These are phyloP conservation scores for Drosophila algonquin DNA, from an alignment of 2,888 invertebrate species.

Conservation along the genomic window DNA sequence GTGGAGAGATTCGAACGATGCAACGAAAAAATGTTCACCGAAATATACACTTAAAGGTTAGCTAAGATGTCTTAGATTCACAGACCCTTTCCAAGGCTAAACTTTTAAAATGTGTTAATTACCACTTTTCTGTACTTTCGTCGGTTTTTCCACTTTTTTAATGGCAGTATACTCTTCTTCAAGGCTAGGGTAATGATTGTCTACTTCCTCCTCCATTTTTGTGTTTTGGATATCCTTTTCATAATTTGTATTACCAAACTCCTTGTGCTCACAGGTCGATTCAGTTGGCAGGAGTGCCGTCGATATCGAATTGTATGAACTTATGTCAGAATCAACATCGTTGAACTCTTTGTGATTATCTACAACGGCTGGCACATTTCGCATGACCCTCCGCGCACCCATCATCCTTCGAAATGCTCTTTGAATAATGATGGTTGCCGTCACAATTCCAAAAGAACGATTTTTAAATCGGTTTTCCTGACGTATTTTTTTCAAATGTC, in stretches of 20 bases:
- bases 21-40: too few relatives aligned
- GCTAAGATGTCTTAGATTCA: too few relatives aligned
- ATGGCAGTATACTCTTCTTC: constrained; percentile 32
- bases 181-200: constrained; percentile 58
- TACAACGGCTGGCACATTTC: constrained; percentile 34
- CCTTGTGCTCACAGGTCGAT: constrained; percentile 53
- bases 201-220: constrained; percentile 60
- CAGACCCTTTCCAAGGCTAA: background rate
- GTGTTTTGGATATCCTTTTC: constrained; percentile 64
- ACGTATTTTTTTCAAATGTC: constrained; percentile 51
- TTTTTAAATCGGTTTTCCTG: constrained; percentile 16
- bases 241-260: constrained; percentile 45
- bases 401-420: constrained; percentile 85
- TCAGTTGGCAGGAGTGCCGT: constrained; percentile 77
- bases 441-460: constrained; percentile 37
- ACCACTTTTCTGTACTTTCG: constrained; percentile 25
- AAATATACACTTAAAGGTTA: too few relatives aligned
- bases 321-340: constrained; percentile 75
- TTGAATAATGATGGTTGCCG: constrained; percentile 85
- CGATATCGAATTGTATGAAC: constrained; percentile 77
- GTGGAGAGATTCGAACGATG: too few relatives aligned
- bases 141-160: constrained; percentile 26
- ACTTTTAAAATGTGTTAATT: constrained; percentile 1
- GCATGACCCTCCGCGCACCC: constrained; percentile 34
- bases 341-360: constrained; percentile 57